Percentiles rank a stretch among this genome's conserved stretches.
Evolutionary conservation across 2,797 vertebrate genomes (phyloP).

Genomic region (Carcharodon carcharias): DNA sequence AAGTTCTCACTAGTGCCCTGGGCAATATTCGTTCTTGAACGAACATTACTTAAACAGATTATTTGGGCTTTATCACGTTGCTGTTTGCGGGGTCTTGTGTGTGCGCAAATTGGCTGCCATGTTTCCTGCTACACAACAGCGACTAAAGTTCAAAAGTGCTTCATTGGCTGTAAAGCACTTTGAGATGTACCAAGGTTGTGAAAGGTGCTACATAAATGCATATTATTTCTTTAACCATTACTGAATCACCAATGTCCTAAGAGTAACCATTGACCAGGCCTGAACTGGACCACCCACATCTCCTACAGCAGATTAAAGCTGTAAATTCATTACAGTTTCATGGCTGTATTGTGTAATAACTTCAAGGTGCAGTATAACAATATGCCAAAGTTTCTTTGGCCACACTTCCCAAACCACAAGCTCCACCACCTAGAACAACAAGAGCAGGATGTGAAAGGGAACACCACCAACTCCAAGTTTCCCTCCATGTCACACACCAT

Average conservation of each 20-base stretch:
- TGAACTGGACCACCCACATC: too few relatives aligned
- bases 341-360: too few relatives aligned
- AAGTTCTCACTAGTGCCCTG: background rate
- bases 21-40: background rate
- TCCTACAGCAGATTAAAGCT: too few relatives aligned
- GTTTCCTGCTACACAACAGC: background rate
- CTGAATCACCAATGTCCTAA: background rate
- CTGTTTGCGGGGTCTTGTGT: background rate
- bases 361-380: too few relatives aligned
- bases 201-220: background rate
- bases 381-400: too few relatives aligned
- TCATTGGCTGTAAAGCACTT: background rate
- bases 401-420: too few relatives aligned
- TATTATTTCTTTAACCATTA: background rate
- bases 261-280: background rate
- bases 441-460: too few relatives aligned
- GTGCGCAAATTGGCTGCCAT: background rate
- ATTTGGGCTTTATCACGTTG: background rate
- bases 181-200: background rate
- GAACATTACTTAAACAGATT: background rate
- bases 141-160: background rate
- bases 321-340: too few relatives aligned
- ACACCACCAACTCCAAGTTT: too few relatives aligned
- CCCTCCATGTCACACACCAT: too few relatives aligned
- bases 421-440: too few relatives aligned